Conservation (phyloP, 2,888 invertebrate species). For the Dinocampus coccinellae region DNA sequence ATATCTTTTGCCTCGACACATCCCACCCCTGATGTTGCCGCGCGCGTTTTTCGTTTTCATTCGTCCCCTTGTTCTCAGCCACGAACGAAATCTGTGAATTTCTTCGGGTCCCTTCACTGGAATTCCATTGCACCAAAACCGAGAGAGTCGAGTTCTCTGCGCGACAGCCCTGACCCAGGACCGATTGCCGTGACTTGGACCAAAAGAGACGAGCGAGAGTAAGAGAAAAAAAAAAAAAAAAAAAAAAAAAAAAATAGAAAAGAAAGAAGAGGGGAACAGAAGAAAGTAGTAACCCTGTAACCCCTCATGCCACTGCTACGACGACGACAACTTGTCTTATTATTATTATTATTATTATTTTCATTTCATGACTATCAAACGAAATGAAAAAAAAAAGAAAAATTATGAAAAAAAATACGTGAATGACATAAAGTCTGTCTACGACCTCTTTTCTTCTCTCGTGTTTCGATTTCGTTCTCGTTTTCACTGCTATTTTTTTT, state of each 20-base stretch:
- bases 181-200: constrained; percentile 39
- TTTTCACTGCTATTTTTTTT: not conserved
- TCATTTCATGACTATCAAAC: not conserved
- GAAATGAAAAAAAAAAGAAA: not conserved
- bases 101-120: constrained; percentile 46
- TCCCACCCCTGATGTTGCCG: too few relatives aligned
- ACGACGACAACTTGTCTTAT: not conserved
- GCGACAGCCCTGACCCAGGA: constrained; percentile 39
- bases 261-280: constrained; percentile 33
- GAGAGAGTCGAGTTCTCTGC: constrained; percentile 9
- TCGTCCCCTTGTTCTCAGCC: constrained; percentile 41
- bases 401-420: not conserved
- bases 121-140: constrained; percentile 46
- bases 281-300: constrained; percentile 42
- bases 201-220: constrained; percentile 34
- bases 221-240: too few relatives aligned
- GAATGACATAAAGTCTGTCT: not conserved
- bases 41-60: constrained; percentile 42
- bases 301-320: constrained; percentile 29
- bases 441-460: not conserved
- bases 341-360: constrained; percentile 5
- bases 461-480: too few relatives aligned
- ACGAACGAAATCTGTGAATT: constrained; percentile 56
- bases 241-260: constrained; percentile 28
- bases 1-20: not conserved